Evolutionary conservation across 2,113 vertebrate genomes (phyloP).

Genomic region (Pelobates fuscus): DNA sequence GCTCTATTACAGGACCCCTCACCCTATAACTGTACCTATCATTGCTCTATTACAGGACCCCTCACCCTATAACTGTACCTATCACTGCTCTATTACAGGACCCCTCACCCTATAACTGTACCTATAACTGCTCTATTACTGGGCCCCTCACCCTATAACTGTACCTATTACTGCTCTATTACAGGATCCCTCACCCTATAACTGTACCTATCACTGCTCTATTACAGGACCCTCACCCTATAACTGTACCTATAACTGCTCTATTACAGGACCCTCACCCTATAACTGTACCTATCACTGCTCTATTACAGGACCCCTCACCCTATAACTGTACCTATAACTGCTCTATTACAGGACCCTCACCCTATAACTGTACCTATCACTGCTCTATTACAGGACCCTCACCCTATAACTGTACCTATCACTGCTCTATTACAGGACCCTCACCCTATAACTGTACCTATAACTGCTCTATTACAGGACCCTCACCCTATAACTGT

Average conservation of each 20-base stretch:
- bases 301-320: too few relatives aligned
- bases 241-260: neutral
- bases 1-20: constrained; percentile 22
- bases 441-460: too few relatives aligned
- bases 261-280: neutral
- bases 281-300: neutral
- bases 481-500: too few relatives aligned
- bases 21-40: constrained; percentile 3
- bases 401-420: too few relatives aligned
- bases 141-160: constrained; percentile 3
- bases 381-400: too few relatives aligned
- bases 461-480: too few relatives aligned
- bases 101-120: constrained; percentile 6
- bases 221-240: neutral
- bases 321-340: too few relatives aligned
- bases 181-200: constrained; percentile 9
- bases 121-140: neutral
- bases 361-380: too few relatives aligned
- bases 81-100: constrained; percentile 2
- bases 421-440: too few relatives aligned
- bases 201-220: neutral
- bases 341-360: too few relatives aligned
- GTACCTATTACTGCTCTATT: constrained; percentile 2
- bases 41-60: too few relatives aligned
- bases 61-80: neutral